Conservation (phyloP, 1,140 invertebrate species). For the Zeugodacus cucurbitae region DNA sequence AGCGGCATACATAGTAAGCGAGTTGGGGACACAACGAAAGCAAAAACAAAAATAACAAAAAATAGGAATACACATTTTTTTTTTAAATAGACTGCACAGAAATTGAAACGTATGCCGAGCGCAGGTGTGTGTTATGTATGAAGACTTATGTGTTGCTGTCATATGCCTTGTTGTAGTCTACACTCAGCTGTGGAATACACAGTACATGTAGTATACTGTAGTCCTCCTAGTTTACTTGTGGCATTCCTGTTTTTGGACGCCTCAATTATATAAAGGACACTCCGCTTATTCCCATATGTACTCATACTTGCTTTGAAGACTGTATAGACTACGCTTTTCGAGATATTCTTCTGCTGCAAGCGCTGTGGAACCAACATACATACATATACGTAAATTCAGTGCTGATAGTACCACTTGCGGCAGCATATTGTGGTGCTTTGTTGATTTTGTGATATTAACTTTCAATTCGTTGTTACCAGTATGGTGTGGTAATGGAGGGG, state of each 20-base stretch:
- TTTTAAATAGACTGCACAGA: neutral
- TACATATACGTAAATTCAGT: neutral
- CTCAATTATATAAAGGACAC: neutral
- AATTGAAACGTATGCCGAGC: neutral
- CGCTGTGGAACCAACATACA: neutral
- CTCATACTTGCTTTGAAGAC: neutral
- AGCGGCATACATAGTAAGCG: too few relatives aligned
- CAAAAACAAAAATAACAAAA: neutral
- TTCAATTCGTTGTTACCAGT: too few relatives aligned
- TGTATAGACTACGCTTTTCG: neutral
- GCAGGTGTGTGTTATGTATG: neutral
- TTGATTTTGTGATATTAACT: neutral
- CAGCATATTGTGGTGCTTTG: neutral
- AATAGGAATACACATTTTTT: neutral
- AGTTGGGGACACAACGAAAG: neutral
- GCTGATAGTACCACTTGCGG: too few relatives aligned
- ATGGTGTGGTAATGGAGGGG: too few relatives aligned
- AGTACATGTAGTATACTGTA: neutral
- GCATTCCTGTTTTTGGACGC: neutral
- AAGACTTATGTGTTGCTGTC: neutral
- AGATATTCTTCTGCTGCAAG: neutral
- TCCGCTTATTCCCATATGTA: neutral
- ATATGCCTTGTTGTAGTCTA: neutral
- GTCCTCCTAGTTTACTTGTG: neutral
- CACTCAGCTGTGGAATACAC: neutral